Conservation (phyloP, 1,140 invertebrate species). For the Branchinecta lynchi region DNA sequence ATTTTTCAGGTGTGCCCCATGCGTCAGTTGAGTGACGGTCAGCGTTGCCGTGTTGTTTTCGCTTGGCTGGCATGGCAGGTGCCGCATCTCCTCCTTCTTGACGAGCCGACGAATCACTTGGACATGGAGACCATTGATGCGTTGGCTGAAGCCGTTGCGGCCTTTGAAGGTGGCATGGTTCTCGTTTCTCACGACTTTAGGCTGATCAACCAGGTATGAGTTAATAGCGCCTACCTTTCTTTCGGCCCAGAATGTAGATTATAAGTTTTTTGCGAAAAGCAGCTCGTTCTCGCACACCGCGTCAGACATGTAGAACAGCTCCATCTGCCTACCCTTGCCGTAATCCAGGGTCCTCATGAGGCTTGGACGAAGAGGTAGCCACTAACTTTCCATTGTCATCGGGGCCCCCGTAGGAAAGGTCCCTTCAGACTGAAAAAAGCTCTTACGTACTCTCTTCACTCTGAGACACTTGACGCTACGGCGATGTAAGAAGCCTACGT, state of each 20-base stretch:
- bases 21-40: constrained; percentile 91
- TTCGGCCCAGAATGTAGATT: not conserved
- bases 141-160: constrained; percentile 89
- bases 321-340: too few species aligned
- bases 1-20: constrained; percentile 74
- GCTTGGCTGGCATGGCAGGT: constrained; percentile 85
- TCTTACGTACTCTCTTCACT: too few species aligned
- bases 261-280: not conserved
- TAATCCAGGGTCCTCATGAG: too few species aligned
- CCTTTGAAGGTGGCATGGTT: constrained; percentile 95
- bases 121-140: constrained; percentile 99
- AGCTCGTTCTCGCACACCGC: too few species aligned
- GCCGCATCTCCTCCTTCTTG: constrained; percentile 81
- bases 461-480: too few species aligned
- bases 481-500: too few species aligned
- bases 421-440: too few species aligned
- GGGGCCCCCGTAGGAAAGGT: too few species aligned
- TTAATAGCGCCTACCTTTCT: constrained; percentile 1
- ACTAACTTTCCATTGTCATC: too few species aligned
- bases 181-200: constrained; percentile 95
- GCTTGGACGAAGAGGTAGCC: too few species aligned
- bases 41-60: constrained; percentile 95
- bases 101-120: constrained; percentile 98
- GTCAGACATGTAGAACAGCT: too few species aligned
- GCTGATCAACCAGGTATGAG: constrained; percentile 81